Evolutionary conservation across 2,797 vertebrate genomes (phyloP).

Genomic region (Brachymystax lenok): DNA sequence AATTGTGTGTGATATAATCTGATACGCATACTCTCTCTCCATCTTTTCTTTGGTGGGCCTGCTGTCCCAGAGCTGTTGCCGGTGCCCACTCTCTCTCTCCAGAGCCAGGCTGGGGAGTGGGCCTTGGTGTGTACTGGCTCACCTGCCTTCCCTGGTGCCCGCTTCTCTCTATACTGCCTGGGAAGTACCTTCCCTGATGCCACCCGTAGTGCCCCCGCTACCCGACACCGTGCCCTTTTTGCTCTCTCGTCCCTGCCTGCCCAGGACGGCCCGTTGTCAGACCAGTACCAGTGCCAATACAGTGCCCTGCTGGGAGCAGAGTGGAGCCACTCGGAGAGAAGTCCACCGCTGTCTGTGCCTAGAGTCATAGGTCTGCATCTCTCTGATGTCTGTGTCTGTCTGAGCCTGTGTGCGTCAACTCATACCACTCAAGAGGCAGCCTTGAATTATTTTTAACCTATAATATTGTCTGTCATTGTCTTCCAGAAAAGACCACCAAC

Average conservation of each 20-base stretch:
- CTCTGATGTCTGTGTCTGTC: conserved; percentile 7
- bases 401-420: background rate
- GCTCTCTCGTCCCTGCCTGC: conserved; percentile 57
- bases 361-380: conserved; percentile 40
- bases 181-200: conserved; percentile 35
- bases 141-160: conserved; percentile 65
- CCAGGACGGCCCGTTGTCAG: conserved; percentile 38
- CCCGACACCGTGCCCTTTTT: conserved; percentile 58
- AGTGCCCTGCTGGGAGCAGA: conserved; percentile 45
- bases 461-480: conserved; percentile 4
- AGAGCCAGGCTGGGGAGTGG: conserved; percentile 55
- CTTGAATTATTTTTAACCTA: background rate
- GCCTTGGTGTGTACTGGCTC: conserved; percentile 69
- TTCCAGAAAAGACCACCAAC: conserved; percentile 49
- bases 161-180: conserved; percentile 65
- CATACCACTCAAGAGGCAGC: too few species aligned
- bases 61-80: conserved; percentile 57
- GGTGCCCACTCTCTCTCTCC: conserved; percentile 54
- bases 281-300: conserved; percentile 73
- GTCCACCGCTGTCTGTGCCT: conserved; percentile 51
- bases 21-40: background rate
- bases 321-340: conserved; percentile 61
- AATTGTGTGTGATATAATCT: background rate
- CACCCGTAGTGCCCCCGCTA: conserved; percentile 13
- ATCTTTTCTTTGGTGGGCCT: conserved; percentile 10